Evolutionary conservation across 2,113 vertebrate genomes (phyloP).

Genomic region (Rhagologus leucostigma): DNA sequence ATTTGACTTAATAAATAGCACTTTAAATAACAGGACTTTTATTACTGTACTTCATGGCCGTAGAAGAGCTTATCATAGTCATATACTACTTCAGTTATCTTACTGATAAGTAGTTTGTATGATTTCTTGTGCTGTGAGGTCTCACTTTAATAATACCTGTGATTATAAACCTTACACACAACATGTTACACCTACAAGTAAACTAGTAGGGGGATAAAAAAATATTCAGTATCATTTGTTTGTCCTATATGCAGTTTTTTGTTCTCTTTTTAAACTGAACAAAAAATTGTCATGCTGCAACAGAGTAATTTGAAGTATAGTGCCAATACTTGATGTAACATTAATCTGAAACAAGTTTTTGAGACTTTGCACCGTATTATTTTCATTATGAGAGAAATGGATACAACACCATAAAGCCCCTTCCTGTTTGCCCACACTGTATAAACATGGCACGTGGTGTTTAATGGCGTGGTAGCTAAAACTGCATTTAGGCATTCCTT

Average conservation of each 20-base stretch:
- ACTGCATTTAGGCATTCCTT: background rate
- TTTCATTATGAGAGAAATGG: background rate
- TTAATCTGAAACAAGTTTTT: background rate
- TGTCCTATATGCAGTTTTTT: background rate
- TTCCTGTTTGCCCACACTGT: background rate
- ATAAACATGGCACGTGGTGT: background rate
- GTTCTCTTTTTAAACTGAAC: background rate
- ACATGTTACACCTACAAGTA: background rate
- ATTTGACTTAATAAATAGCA: background rate
- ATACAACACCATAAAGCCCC: fast-evolving
- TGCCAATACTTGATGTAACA: background rate
- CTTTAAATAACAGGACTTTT: background rate
- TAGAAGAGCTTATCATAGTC: background rate
- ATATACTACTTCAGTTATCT: background rate
- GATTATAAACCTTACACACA: background rate
- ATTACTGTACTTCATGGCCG: background rate
- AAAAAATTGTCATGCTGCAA: background rate
- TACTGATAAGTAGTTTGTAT: background rate
- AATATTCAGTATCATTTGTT: background rate
- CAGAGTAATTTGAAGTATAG: background rate
- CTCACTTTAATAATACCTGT: background rate
- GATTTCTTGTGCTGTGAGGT: background rate
- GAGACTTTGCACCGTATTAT: background rate
- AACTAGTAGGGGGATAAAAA: background rate
- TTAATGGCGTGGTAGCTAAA: background rate